phyloP scores from a whole-genome alignment of 2,888 invertebrate genomes.

The Tolmerus cingulatus region DNA sequence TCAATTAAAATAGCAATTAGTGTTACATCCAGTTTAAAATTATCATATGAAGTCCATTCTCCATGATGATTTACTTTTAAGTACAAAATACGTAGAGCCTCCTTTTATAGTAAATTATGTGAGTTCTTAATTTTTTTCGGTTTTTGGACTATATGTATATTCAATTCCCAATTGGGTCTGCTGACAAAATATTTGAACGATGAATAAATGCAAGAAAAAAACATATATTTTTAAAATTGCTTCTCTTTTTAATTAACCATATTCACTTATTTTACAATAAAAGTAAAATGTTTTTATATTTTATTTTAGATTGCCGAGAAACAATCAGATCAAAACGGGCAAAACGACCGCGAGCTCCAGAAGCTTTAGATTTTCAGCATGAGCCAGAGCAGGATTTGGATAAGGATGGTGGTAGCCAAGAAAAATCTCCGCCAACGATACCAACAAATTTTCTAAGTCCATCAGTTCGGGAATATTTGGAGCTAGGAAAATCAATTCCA shows the following conservation, averaged over 20 bases:
- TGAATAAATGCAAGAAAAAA: too few species aligned
- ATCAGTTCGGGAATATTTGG: constrained; percentile 84
- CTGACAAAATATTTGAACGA: too few species aligned
- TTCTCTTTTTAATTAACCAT: too few species aligned
- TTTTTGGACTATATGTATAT: too few species aligned
- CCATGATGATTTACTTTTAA: neutral
- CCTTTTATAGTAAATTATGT: too few species aligned
- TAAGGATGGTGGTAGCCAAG: constrained; percentile 59
- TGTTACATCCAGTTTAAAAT: neutral
- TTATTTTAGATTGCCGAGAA: constrained; percentile 68
- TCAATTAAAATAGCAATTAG: neutral
- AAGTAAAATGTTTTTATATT: neutral
- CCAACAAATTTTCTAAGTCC: constrained; percentile 84
- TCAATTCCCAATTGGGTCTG: too few species aligned
- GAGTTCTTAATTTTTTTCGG: too few species aligned
- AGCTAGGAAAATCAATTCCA: constrained; percentile 88
- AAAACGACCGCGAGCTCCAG: constrained; percentile 70
- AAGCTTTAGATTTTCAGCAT: constrained; percentile 61
- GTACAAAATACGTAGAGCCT: too few species aligned
- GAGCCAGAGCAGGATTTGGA: constrained; percentile 65
- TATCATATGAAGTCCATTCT: neutral
- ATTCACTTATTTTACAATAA: too few species aligned
- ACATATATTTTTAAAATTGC: too few species aligned
- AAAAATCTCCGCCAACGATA: constrained; percentile 64
- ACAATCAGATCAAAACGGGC: constrained; percentile 68